phyloP scores from a whole-genome alignment of 2,113 vertebrate species.

The Serinus canaria region DNA sequence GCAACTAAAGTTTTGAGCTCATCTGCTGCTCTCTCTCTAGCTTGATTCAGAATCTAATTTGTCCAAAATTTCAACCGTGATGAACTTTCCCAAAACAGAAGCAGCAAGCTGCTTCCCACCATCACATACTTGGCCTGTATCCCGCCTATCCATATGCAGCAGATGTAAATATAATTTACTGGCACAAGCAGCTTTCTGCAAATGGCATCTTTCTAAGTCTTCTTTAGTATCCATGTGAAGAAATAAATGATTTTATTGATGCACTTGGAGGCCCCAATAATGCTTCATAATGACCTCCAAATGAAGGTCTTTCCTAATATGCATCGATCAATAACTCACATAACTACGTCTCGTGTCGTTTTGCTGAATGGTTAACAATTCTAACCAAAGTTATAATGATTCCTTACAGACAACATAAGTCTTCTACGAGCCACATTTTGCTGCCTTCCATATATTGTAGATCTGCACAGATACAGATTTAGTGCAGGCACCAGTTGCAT shows the following conservation, averaged over 20 bases:
- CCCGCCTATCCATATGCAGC: slow-evolving; percentile 78
- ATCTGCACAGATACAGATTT: slow-evolving; percentile 9
- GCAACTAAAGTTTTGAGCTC: slow-evolving; percentile 68
- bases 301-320: slow-evolving; percentile 32
- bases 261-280: slow-evolving; percentile 45
- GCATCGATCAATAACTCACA: slow-evolving; percentile 43
- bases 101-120: slow-evolving; percentile 80
- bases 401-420: slow-evolving; percentile 36
- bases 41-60: slow-evolving; percentile 74
- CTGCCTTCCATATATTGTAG: not conserved
- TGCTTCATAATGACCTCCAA: slow-evolving; percentile 45
- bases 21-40: slow-evolving; percentile 55
- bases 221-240: slow-evolving; percentile 69
- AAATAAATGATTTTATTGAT: slow-evolving; percentile 61
- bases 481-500: not conserved
- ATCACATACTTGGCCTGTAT: slow-evolving; percentile 74
- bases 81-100: slow-evolving; percentile 80
- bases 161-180: slow-evolving; percentile 79
- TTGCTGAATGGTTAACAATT: slow-evolving; percentile 60
- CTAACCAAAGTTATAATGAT: slow-evolving; percentile 46
- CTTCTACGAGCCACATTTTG: slow-evolving; percentile 38
- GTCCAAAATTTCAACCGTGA: slow-evolving; percentile 72
- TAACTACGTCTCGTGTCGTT: slow-evolving; percentile 30
- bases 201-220: slow-evolving; percentile 74
- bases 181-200: slow-evolving; percentile 69